Percentiles rank a stretch among this genome's conserved stretches.
Conservation (phyloP, 1,140 invertebrate species). For the Adelges cooleyi region DNA sequence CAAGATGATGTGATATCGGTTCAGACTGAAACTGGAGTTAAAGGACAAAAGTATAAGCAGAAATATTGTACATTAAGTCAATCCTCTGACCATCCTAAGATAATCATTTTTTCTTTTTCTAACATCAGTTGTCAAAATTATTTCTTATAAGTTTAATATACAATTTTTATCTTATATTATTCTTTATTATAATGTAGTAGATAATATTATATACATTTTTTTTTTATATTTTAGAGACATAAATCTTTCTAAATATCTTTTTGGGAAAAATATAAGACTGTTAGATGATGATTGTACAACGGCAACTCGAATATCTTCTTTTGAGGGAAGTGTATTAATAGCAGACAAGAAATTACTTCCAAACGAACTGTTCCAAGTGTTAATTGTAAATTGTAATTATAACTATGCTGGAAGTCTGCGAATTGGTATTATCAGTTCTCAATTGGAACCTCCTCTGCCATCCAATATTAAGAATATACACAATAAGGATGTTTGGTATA, state of each 20-base stretch:
- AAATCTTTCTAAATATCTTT: neutral
- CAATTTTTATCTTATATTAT: no score
- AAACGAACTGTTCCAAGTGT: constrained; percentile 63
- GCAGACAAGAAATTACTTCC: constrained; percentile 51
- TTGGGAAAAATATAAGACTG: constrained; percentile 54
- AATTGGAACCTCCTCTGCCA: constrained; percentile 42
- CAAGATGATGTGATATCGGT: constrained; percentile 3
- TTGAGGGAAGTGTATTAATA: constrained; percentile 56
- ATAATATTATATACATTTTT: neutral
- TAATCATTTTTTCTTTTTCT: no score
- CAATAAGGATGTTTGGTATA: constrained; percentile 47
- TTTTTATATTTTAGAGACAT: constrained; percentile 10
- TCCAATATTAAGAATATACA: constrained; percentile 46
- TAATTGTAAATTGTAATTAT: constrained; percentile 47
- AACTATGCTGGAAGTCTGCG: constrained; percentile 63
- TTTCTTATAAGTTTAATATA: no score
- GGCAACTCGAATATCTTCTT: constrained; percentile 51
- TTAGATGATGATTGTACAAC: constrained; percentile 54
- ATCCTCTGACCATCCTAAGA: no score
- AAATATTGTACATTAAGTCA: no score
- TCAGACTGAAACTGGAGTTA: constrained; percentile 12
- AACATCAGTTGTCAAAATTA: no score
- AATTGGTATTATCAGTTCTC: constrained; percentile 63
- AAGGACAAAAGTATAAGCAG: neutral
- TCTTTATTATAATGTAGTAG: neutral